phyloP scores from a whole-genome alignment of 2,888 invertebrate genomes.

The Notocelia uddmanniana region DNA sequence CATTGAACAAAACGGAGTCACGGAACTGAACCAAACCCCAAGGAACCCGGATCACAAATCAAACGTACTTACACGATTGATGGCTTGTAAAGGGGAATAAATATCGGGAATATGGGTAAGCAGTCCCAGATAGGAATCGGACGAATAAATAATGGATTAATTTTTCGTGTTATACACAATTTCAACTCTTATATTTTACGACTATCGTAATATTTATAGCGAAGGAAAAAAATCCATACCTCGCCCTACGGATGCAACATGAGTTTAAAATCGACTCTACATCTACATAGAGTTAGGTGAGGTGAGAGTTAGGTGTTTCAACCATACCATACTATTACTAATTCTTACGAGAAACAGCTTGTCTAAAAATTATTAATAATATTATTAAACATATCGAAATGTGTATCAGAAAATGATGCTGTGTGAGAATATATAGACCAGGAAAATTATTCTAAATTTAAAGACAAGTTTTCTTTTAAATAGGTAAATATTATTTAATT shows the following conservation, averaged over 20 bases:
- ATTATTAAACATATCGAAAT: too few species aligned
- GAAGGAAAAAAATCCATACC: neutral
- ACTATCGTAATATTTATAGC: neutral
- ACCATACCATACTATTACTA: neutral
- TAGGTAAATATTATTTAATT: too few species aligned
- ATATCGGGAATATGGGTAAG: conserved; percentile 16
- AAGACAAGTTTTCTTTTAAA: too few species aligned
- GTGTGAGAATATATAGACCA: too few species aligned
- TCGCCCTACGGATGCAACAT: neutral
- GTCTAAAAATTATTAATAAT: too few species aligned
- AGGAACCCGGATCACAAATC: conserved; percentile 74
- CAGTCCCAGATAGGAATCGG: neutral
- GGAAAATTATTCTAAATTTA: too few species aligned
- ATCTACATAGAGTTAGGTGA: neutral
- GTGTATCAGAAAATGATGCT: too few species aligned
- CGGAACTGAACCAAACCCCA: conserved; percentile 63
- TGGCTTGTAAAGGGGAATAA: conserved; percentile 54
- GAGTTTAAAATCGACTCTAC: neutral
- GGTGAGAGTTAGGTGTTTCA: neutral
- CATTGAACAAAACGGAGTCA: conserved; percentile 74
- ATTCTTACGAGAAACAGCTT: neutral
- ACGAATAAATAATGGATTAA: neutral
- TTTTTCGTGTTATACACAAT: neutral
- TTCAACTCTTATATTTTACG: neutral
- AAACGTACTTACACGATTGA: conserved; percentile 71